phyloP scores from a whole-genome alignment of 1,140 invertebrate species.

The Magallana angulata region DNA sequence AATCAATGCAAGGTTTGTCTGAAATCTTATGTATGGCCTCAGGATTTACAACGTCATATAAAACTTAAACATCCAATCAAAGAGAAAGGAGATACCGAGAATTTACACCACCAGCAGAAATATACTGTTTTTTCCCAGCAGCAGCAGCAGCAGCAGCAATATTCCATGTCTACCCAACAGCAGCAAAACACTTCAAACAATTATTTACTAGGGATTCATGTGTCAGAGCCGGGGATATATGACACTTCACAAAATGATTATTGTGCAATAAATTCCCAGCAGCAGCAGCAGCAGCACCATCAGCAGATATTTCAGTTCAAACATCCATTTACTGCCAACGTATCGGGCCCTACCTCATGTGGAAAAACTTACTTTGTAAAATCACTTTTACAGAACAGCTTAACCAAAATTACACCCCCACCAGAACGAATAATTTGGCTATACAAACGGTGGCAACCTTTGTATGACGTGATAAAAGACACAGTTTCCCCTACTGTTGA shows the following conservation, averaged over 20 bases:
- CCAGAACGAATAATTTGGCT: slow-evolving; percentile 45
- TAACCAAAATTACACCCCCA: neutral
- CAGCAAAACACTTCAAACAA: neutral
- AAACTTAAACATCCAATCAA: slow-evolving; percentile 31
- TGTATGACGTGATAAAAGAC: slow-evolving; percentile 40
- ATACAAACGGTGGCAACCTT: slow-evolving; percentile 49
- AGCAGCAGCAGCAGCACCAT: slow-evolving; percentile 6
- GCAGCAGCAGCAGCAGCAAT: slow-evolving; percentile 40
- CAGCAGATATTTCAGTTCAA: slow-evolving; percentile 31
- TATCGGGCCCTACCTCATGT: slow-evolving; percentile 39
- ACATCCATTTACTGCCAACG: slow-evolving; percentile 45
- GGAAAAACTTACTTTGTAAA: slow-evolving; percentile 46
- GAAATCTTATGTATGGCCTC: slow-evolving; percentile 26
- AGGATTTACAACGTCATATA: slow-evolving; percentile 35
- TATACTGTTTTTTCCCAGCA: neutral
- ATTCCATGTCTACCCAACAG: neutral
- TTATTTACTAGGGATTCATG: neutral
- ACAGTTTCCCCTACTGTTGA: slow-evolving; percentile 17
- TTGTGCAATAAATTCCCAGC: too few relatives aligned
- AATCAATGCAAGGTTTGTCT: slow-evolving; percentile 33
- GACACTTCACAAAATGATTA: neutral
- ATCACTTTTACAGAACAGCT: slow-evolving; percentile 14
- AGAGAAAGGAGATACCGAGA: neutral
- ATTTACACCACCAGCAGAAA: neutral
- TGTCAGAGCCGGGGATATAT: neutral